phyloP scores from a whole-genome alignment of 2,113 vertebrate species.

The Ciconia maguari region DNA sequence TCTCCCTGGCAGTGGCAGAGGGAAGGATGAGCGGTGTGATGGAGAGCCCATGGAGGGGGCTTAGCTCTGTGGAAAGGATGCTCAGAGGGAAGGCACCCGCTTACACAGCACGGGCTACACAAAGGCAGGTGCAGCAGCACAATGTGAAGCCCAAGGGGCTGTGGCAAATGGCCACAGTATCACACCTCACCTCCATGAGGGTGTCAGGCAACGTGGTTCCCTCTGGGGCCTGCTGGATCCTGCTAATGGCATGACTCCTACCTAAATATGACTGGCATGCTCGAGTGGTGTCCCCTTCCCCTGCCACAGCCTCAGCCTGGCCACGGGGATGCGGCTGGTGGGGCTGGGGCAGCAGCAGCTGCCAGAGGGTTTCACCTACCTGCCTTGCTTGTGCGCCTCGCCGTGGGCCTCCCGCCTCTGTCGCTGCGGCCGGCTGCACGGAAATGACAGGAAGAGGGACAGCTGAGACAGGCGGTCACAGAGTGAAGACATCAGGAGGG shows the following conservation, averaged over 20 bases:
- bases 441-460: neutral
- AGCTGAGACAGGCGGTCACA: neutral
- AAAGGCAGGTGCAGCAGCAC: fast-evolving
- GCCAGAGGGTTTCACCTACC: slow-evolving; percentile 44
- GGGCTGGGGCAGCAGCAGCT: neutral
- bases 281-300: fast-evolving
- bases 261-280: fast-evolving
- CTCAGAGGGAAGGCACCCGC: fast-evolving
- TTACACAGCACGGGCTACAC: fast-evolving
- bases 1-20: neutral
- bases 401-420: slow-evolving; percentile 75
- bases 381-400: slow-evolving; percentile 80
- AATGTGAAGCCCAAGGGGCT: fast-evolving
- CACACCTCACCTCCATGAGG: neutral
- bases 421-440: slow-evolving; percentile 59
- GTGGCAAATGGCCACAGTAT: fast-evolving
- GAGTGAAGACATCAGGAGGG: neutral
- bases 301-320: neutral
- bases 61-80: neutral
- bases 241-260: fast-evolving
- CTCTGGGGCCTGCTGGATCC: neutral
- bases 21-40: fast-evolving
- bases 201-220: fast-evolving
- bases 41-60: fast-evolving
- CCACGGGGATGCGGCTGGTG: fast-evolving